phyloP scores from a whole-genome alignment of 2,888 invertebrate species.

The Mythimna lalbum region DNA sequence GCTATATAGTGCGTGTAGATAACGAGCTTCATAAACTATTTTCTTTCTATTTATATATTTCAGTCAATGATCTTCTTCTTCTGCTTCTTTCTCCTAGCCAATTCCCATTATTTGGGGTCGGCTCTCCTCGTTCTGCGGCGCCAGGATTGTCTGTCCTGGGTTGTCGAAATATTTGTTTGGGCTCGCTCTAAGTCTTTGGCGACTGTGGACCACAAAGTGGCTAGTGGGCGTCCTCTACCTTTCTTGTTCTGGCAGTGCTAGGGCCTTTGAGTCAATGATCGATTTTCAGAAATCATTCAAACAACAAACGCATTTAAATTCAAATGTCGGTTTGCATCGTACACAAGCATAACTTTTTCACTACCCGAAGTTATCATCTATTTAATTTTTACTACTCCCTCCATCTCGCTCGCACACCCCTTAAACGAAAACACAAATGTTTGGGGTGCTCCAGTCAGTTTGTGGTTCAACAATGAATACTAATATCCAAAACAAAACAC shows the following conservation, averaged over 20 bases:
- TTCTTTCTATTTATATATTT: not conserved
- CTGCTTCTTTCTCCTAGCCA: too few species aligned
- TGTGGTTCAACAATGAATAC: conserved; percentile 67
- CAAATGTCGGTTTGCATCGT: conserved; percentile 46
- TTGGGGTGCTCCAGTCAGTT: conserved; percentile 61
- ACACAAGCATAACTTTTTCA: conserved; percentile 53
- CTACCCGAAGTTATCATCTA: conserved; percentile 54
- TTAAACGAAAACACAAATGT: conserved; percentile 58
- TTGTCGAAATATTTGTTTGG: too few species aligned
- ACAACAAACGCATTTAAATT: conserved; percentile 28
- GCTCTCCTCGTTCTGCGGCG: too few species aligned
- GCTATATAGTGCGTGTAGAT: not conserved
- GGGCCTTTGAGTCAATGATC: conserved; percentile 18
- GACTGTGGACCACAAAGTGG: too few species aligned
- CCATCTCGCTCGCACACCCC: conserved; percentile 48
- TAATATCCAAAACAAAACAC: conserved; percentile 73
- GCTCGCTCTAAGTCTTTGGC: too few species aligned
- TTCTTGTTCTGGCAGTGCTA: too few species aligned
- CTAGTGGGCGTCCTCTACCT: too few species aligned
- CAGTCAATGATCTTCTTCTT: too few species aligned
- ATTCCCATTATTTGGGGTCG: too few species aligned
- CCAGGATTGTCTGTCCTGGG: too few species aligned
- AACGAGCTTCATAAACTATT: conserved; percentile 7
- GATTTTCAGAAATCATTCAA: conserved; percentile 35
- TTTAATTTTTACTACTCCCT: conserved; percentile 56